Evolutionary conservation across 2,113 vertebrate species (phyloP).

Genomic region (Ardeotis arabs): DNA sequence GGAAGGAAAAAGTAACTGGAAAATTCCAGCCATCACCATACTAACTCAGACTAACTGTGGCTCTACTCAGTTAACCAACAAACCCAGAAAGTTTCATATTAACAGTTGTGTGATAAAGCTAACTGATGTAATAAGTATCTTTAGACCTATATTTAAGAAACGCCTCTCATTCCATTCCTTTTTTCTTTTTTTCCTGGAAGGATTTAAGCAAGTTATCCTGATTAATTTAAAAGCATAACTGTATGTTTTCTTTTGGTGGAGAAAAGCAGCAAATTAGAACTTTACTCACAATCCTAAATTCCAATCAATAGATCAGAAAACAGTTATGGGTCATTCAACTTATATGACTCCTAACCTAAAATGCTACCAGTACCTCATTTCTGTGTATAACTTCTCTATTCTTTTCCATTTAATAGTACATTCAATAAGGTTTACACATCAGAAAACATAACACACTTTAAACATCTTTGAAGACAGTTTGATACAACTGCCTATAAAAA

Average conservation of each 20-base stretch:
- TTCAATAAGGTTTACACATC: neutral
- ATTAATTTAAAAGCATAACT: neutral
- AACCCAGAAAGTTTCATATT: neutral
- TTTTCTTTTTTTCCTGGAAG: neutral
- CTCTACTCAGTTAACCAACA: neutral
- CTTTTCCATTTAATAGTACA: neutral
- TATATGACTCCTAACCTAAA: neutral
- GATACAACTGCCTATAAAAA: neutral
- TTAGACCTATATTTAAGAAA: neutral
- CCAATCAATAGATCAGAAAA: neutral
- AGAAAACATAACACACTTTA: neutral
- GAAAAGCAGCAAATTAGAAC: neutral
- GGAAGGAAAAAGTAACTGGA: neutral
- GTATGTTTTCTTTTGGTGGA: neutral
- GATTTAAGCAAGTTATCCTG: neutral
- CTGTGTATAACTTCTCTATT: neutral
- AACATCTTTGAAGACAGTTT: neutral
- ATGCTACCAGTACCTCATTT: neutral
- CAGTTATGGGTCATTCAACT: neutral
- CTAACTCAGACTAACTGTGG: neutral
- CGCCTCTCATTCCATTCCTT: neutral
- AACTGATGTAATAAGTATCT: neutral
- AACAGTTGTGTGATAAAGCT: neutral
- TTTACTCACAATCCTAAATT: neutral
- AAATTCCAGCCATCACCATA: neutral